Conservation (phyloP, 2,888 invertebrate genomes). For the Epirrhoe tristata region DNA sequence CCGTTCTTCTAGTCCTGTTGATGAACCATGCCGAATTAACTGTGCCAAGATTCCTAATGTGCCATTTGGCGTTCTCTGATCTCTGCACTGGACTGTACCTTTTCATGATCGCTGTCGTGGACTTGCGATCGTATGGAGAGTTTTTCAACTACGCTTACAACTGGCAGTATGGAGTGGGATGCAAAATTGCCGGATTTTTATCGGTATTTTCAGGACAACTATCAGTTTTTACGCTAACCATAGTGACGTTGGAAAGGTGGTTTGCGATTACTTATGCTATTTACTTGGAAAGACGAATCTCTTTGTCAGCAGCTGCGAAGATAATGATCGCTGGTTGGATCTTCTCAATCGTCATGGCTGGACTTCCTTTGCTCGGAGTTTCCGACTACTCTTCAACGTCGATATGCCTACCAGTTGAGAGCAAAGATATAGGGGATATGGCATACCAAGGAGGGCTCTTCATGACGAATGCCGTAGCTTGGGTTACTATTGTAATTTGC, state of each 20-base stretch:
- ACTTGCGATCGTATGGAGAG: constrained; percentile 92
- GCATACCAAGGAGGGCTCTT: constrained; percentile 91
- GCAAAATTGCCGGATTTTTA: constrained; percentile 94
- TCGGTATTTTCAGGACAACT: constrained; percentile 95
- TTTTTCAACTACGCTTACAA: constrained; percentile 96
- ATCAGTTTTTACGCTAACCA: constrained; percentile 94
- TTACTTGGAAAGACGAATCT: constrained; percentile 92
- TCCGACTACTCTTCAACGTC: constrained; percentile 94
- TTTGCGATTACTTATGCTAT: constrained; percentile 94
- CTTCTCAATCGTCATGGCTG: constrained; percentile 91
- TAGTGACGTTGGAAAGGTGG: constrained; percentile 95
- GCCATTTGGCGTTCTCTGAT: constrained; percentile 94
- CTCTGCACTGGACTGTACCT: constrained; percentile 95
- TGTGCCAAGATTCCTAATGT: constrained; percentile 80
- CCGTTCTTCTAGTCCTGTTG: constrained; percentile 91
- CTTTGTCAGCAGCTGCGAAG: constrained; percentile 88
- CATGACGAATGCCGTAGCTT: constrained; percentile 91
- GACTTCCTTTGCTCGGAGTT: constrained; percentile 92
- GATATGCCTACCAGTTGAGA: constrained; percentile 95
- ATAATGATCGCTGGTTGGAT: constrained; percentile 93
- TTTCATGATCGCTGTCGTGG: constrained; percentile 92
- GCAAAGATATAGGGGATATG: constrained; percentile 88
- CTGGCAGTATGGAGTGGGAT: constrained; percentile 94
- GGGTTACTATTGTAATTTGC: constrained; percentile 93
- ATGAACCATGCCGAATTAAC: constrained; percentile 83